These are phyloP conservation scores for Amblyornis subalaris DNA, from an alignment of 2,113 vertebrate genomes.

Conservation along the genomic window DNA sequence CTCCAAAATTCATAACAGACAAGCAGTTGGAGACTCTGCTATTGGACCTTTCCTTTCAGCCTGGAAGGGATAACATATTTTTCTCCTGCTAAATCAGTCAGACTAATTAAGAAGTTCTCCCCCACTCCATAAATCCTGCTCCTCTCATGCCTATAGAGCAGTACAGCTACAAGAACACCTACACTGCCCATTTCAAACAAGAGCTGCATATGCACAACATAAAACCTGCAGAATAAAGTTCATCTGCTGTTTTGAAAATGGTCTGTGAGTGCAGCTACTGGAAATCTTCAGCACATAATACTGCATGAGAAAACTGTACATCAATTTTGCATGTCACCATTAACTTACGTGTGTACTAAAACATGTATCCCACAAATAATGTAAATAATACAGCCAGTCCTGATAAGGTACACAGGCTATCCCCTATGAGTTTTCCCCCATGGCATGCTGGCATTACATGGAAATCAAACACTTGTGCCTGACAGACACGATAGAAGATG, in stretches of 20 bases:
- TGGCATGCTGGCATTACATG: not conserved
- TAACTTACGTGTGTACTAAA: not conserved
- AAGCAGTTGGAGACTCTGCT: not conserved
- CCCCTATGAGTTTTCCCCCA: not conserved
- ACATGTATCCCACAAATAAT: accelerated
- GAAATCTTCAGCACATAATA: not conserved
- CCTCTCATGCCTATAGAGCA: not conserved
- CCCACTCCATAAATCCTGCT: not conserved
- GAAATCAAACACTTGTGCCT: not conserved
- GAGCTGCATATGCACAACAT: not conserved
- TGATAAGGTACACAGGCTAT: not conserved
- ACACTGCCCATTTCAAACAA: not conserved
- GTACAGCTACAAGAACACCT: not conserved
- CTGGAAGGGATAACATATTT: not conserved
- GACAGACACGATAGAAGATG: accelerated
- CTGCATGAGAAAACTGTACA: not conserved
- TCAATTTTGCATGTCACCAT: not conserved
- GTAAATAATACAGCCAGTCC: not conserved
- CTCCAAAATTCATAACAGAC: not conserved
- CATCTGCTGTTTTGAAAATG: not conserved
- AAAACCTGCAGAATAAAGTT: not conserved
- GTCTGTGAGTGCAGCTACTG: not conserved
- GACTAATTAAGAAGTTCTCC: not conserved
- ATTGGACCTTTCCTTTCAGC: not conserved
- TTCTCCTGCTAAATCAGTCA: not conserved